phyloP scores from a whole-genome alignment of 1,140 invertebrate genomes.

The Brachionus paranguensis region DNA sequence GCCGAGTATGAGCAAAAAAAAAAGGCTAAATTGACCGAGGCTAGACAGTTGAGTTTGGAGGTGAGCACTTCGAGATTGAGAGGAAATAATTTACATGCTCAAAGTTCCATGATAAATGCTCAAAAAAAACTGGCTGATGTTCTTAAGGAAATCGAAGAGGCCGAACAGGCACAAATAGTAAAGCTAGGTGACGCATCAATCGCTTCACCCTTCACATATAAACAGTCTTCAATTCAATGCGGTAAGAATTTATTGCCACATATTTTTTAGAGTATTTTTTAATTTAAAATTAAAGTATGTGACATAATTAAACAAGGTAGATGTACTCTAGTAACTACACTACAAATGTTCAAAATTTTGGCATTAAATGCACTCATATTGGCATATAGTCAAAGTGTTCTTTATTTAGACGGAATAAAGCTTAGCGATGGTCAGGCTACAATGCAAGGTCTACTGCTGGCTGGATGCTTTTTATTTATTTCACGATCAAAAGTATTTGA shows the following conservation, averaged over 20 bases:
- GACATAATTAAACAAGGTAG: constrained; percentile 98
- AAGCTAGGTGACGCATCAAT: constrained; percentile 96
- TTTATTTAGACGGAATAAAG: constrained; percentile 96
- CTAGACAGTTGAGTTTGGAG: background rate
- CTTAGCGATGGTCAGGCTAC: constrained; percentile 96
- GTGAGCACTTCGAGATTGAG: background rate
- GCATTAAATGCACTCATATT: constrained; percentile 95
- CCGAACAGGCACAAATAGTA: constrained; percentile 78
- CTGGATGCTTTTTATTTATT: constrained; percentile 94
- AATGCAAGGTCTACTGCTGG: constrained; percentile 78
- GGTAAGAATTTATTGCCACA: constrained; percentile 60
- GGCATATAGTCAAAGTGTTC: constrained; percentile 95
- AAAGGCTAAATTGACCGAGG: constrained; percentile 66
- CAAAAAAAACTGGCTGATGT: constrained; percentile 29
- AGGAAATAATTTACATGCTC: constrained; percentile 8
- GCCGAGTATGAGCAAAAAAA: constrained; percentile 54
- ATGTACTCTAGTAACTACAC: constrained; percentile 93
- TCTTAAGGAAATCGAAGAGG: constrained; percentile 67
- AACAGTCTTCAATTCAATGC: constrained; percentile 89
- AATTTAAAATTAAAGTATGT: constrained; percentile 64
- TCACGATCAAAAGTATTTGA: constrained; percentile 82
- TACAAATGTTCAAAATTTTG: constrained; percentile 99
- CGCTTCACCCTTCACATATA: constrained; percentile 96
- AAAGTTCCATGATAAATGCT: constrained; percentile 9
- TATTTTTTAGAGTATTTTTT: background rate